phyloP scores from a whole-genome alignment of 2,888 invertebrate species.

The Lasioglossum calceatum region DNA sequence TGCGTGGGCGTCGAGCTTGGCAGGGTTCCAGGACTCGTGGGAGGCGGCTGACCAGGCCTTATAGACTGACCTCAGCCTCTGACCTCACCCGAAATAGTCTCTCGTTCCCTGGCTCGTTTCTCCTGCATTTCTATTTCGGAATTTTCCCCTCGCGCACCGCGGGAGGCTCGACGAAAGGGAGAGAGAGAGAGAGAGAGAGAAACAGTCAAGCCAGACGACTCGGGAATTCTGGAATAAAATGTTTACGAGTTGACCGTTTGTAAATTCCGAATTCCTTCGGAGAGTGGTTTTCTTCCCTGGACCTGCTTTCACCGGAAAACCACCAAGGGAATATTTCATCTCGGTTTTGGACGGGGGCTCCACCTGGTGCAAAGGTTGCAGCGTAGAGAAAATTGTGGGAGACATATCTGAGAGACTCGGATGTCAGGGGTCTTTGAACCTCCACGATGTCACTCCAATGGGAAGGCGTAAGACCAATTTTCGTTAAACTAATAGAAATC shows the following conservation, averaged over 20 bases:
- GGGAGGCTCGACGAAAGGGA: conserved; percentile 32
- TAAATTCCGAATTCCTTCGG: not conserved
- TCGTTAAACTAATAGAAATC: too few relatives aligned
- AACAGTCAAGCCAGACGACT: conserved; percentile 37
- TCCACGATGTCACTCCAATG: too few relatives aligned
- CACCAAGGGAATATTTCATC: not conserved
- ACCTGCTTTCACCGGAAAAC: not conserved
- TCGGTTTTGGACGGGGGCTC: not conserved
- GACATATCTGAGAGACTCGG: not conserved
- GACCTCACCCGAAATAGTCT: conserved; percentile 84
- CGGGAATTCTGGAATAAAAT: conserved; percentile 58
- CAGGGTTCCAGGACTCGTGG: conserved; percentile 82
- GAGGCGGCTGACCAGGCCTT: conserved; percentile 84
- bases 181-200: conserved; percentile 20
- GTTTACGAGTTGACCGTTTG: conserved; percentile 30
- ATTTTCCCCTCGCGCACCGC: conserved; percentile 67
- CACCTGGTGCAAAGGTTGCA: not conserved
- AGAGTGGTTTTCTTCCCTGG: not conserved
- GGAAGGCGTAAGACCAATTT: too few relatives aligned
- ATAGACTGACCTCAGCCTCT: conserved; percentile 84
- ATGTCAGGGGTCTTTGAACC: not conserved
- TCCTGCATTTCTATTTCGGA: conserved; percentile 76
- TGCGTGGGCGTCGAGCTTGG: conserved; percentile 76
- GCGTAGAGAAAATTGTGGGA: not conserved
- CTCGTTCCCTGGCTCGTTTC: conserved; percentile 70